A percentile compares a stretch with the other conserved stretches of the same genome.
These are phyloP conservation scores for Neocrepidodera transversa DNA, from an alignment of 2,888 invertebrate species.

Conservation along the genomic window DNA sequence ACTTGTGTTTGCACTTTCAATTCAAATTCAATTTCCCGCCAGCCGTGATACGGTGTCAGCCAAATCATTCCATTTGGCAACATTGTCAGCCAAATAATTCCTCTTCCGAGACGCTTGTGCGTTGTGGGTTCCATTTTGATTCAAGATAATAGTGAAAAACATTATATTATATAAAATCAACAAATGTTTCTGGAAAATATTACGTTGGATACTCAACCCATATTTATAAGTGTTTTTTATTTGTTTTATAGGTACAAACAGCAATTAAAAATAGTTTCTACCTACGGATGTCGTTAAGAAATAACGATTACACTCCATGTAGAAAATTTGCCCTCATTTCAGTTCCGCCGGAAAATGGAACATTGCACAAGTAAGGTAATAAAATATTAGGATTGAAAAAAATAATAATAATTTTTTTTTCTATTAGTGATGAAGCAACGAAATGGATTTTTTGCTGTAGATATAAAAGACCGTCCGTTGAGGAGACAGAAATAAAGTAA, in stretches of 20 bases:
- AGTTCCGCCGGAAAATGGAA: conserved; percentile 34
- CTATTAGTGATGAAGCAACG: conserved; percentile 34
- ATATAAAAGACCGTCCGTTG: conserved; percentile 42
- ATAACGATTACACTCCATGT: conserved; percentile 50
- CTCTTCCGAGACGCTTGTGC: too few species aligned
- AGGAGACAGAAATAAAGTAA: conserved; percentile 47
- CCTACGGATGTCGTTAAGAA: conserved; percentile 47
- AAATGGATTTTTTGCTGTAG: conserved; percentile 44
- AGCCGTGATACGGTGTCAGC: too few species aligned
- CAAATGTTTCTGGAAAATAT: too few species aligned
- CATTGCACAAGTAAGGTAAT: conserved; percentile 39
- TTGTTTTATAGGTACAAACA: conserved; percentile 47
- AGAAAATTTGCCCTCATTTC: conserved; percentile 50
- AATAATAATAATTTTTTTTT: background rate
- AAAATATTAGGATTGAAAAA: background rate
- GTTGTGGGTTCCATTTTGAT: too few species aligned
- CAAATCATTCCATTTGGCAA: too few species aligned
- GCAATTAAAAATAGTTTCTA: conserved; percentile 51
- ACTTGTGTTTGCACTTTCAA: too few species aligned
- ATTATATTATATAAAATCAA: too few species aligned
- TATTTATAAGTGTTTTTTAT: too few species aligned
- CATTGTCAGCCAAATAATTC: too few species aligned
- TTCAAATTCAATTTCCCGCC: too few species aligned
- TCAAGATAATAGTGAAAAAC: too few species aligned
- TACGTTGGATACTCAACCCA: too few species aligned